Base-by-base conservation (phyloP, 2,888 invertebrate genomes). In the Anticlea derivata region DNA sequence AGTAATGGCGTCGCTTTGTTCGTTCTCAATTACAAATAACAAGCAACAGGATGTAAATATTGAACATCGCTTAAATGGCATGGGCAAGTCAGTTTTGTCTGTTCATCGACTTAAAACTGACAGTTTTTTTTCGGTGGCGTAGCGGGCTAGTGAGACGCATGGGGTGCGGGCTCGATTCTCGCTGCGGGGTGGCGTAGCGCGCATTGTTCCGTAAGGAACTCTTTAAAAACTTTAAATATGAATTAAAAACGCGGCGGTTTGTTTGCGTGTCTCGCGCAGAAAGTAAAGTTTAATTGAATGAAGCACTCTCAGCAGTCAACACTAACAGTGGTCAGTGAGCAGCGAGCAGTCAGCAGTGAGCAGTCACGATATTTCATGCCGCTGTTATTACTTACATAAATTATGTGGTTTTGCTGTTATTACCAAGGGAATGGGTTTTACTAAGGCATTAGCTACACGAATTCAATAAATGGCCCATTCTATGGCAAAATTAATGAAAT, bases 21-120 rank as follows among this genome's bases (percentile, higher is more conserved):
- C 38, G 38, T 24, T 48, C 48, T 48, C 48, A 53, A 53, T 53
- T 44, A 53, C n/a, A 44, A 43, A 44, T 53, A 48, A 39, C 43
- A 44, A 33, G n/a, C n/a, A n/a, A n/a, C n/a, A 30, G 6, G 13
- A 33, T 31, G 52, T 53, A 44, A 53, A 53, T 53, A 53, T 53
- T 53, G 48, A 48, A 48, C 52, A 47, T 33, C 23, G 12, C 8
- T 7, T 48, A 35, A 33, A 35, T 35, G 34, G 37, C 2, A n/a
- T n/a, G n/a, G n/a, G n/a, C n/a, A n/a, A n/a, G n/a, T n/a, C 26
- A 17, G 13, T 17, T 3, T 17, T 17, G 2, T 17, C 4, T 17
- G 17, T 17, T 17, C n/a, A n/a, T n/a, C n/a, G n/a, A 17, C 4
- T 2, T 17, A 17, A 17, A 17, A 17, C 17, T 17, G 17, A 17